These are phyloP conservation scores for Ornithorhynchus anatinus DNA, from an alignment of 2,113 vertebrate species.

Conservation along the genomic window DNA sequence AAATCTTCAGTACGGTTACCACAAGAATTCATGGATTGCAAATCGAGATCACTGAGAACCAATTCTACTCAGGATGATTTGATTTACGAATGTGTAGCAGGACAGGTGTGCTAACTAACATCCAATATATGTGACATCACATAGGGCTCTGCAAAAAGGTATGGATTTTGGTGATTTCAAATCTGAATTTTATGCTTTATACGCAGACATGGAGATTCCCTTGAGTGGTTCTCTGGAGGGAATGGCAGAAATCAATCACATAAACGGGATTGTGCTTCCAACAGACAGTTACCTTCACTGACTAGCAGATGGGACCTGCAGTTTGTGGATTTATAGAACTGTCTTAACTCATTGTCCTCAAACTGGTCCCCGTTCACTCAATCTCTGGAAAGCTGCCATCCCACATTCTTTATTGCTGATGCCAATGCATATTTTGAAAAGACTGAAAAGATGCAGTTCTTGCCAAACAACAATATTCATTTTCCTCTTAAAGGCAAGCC, in stretches of 20 bases:
- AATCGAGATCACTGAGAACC: neutral
- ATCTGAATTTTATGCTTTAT: neutral
- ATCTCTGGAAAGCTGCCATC: neutral
- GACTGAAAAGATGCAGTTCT: neutral
- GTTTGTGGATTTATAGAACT: neutral
- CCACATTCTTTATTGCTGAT: neutral
- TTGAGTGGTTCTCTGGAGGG: neutral
- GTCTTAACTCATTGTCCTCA: neutral
- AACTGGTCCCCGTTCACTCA: neutral
- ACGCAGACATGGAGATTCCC: neutral
- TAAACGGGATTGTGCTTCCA: neutral
- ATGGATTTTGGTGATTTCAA: neutral
- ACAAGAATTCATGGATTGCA: neutral
- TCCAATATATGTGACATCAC: neutral
- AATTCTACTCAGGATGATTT: neutral
- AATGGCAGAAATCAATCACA: neutral
- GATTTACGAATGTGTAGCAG: neutral
- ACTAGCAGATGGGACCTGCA: neutral
- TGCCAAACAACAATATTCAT: slow-evolving; percentile 31
- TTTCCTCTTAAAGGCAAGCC: too few relatives aligned
- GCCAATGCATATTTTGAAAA: neutral
- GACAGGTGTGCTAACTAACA: neutral
- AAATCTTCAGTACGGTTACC: neutral
- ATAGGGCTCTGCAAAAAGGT: neutral
- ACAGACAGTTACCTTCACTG: neutral